Evolutionary conservation across 2,888 invertebrate species (phyloP).

Genomic region (Hypercompe scribonia): DNA sequence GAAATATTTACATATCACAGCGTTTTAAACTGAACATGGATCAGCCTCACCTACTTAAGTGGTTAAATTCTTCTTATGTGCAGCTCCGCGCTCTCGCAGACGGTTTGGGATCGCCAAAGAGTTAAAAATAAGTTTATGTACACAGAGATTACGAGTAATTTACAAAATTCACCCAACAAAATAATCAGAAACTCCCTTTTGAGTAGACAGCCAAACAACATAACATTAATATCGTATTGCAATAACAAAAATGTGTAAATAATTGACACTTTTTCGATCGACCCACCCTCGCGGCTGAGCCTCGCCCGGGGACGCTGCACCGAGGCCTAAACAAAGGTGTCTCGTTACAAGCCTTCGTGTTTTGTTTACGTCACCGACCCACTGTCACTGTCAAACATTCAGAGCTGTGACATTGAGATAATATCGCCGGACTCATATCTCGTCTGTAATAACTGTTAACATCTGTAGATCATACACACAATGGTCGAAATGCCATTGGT

Average conservation of each 20-base stretch:
- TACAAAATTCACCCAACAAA: background rate
- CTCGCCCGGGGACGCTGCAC: constrained; percentile 21
- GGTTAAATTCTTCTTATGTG: too few relatives aligned
- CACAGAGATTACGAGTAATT: too few relatives aligned
- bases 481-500: background rate
- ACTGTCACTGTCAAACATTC: background rate
- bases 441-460: background rate
- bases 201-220: background rate
- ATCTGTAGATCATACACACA: constrained; percentile 6
- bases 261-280: background rate
- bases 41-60: too few relatives aligned
- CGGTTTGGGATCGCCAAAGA: too few relatives aligned
- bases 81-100: too few relatives aligned
- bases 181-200: background rate
- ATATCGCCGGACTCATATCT: background rate
- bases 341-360: constrained; percentile 35
- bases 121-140: background rate
- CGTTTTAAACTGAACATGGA: too few relatives aligned
- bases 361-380: constrained; percentile 4
- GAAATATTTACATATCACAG: too few relatives aligned
- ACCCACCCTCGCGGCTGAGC: constrained; percentile 21
- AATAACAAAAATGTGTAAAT: constrained; percentile 8
- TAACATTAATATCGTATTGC: constrained; percentile 13
- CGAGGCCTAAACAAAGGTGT: constrained; percentile 52
- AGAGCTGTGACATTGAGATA: constrained; percentile 5